Base-by-base conservation (phyloP, 2,113 vertebrate species). In the Campylorhamphus procurvoides region DNA sequence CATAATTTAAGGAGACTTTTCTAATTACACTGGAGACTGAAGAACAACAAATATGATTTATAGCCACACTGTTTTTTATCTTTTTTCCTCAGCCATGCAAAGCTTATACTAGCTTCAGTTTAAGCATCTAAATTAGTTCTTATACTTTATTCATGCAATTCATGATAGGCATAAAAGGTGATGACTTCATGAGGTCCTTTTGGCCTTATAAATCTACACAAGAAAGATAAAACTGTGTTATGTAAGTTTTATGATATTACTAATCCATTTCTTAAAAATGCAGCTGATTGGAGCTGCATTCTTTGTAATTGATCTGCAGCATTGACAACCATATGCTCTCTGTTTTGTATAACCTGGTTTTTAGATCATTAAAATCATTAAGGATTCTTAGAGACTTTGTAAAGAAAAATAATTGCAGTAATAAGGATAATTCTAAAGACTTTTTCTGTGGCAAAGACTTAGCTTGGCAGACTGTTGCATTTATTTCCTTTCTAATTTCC, bases 321-420 rank as follows among this genome's bases (percentile, higher is more conserved):
- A 81, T 31, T 81, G 83, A 94, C 69, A 96, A 62, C 66, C 63
- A 46, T 67, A 90, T 87, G 35, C 58, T 94, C 29, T 77, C 87
- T 55, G 23, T 95, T 96, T 94, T 85, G 63, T 90, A 89, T 75
- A 66, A 89, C 18, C 35, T 90, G 69, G 14, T 47, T 91, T 80
- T 79, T 62, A 94, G 87, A 89, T 92, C 84, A 95, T 94, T 96
- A 90, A 87, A 96, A 93, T 55, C 14, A 59, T 52, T 85, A 63
- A n/a, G 22, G 7, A 49, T 80, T 91, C 42, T 68, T 84, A 78
- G 42, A 90, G 76, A 69, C 39, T 96, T 86, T 86, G 68, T 78
- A 91, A 91, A 93, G 64, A 85, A 90, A 90, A 96, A 92, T 75
- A 42, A 74, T 86, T 86, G 16, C 73, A 92, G 29, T 75, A 94